phyloP scores from a whole-genome alignment of 37 sponge, comb jelly and placozoan genomes.

The Hexactinellida sp. region DNA sequence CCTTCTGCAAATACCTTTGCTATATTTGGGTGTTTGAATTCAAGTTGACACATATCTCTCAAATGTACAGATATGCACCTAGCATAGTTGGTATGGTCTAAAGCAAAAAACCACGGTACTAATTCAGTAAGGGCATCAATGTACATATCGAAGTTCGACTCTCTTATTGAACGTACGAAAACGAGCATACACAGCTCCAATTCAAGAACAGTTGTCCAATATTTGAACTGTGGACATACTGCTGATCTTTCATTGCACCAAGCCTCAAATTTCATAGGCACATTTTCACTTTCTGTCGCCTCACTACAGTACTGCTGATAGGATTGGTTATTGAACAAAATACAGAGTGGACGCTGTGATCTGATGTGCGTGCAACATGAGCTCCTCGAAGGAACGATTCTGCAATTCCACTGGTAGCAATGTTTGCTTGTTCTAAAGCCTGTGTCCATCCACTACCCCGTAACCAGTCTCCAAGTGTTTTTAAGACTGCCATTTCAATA shows the following conservation, averaged over 20 bases:
- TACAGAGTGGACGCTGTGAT: no score
- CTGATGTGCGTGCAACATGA: no score
- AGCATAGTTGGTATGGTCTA: background rate
- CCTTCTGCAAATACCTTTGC: background rate
- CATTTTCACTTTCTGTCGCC: background rate
- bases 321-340: no score
- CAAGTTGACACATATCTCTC: background rate
- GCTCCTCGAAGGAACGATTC: no score
- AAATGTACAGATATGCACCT: background rate
- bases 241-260: slow-evolving; percentile 19
- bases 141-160: slow-evolving; percentile 19
- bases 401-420: no score
- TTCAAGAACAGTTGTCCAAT: slow-evolving; percentile 19
- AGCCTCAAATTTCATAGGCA: background rate
- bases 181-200: slow-evolving; percentile 18
- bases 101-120: background rate
- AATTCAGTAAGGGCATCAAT: slow-evolving; percentile 12
- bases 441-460: no score
- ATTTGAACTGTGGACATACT: slow-evolving; percentile 21
- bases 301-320: no score
- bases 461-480: no score
- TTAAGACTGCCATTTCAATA: no score
- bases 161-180: slow-evolving; percentile 19
- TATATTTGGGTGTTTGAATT: background rate
- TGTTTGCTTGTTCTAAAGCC: no score